These are phyloP conservation scores for Myathropa florea DNA, from an alignment of 2,888 invertebrate species.

Conservation along the genomic window DNA sequence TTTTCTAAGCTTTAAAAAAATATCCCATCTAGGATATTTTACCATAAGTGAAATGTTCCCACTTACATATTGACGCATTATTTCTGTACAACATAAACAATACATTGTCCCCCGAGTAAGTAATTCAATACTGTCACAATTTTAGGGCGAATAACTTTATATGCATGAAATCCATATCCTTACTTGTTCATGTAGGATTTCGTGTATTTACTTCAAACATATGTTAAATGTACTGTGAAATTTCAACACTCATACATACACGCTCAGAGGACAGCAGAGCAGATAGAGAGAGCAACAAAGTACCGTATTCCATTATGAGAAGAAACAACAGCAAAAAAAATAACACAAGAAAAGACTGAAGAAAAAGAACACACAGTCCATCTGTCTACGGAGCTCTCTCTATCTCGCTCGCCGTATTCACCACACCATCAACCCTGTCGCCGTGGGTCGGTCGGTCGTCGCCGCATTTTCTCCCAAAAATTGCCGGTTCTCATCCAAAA, in stretches of 20 bases:
- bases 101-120: conserved; percentile 26
- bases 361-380: conserved; percentile 40
- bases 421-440: conserved; percentile 13
- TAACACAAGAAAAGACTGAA: neutral
- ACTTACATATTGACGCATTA: neutral
- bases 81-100: neutral
- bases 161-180: neutral
- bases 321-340: neutral
- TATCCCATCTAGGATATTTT: neutral
- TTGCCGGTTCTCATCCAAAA: conserved; percentile 49
- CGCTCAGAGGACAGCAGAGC: neutral
- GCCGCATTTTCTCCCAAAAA: conserved; percentile 23
- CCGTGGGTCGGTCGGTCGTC: conserved; percentile 26
- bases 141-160: conserved; percentile 47
- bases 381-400: conserved; percentile 40
- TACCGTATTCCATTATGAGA: conserved; percentile 51
- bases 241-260: conserved; percentile 26
- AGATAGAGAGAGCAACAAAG: conserved; percentile 44
- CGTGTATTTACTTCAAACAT: conserved; percentile 46
- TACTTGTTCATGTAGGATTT: neutral
- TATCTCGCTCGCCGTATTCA: conserved; percentile 36
- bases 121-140: conserved; percentile 59
- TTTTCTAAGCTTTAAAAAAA: neutral
- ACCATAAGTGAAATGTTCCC: neutral
- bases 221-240: conserved; percentile 66